These are phyloP conservation scores for Hyposmocoma kahamanoa DNA, from an alignment of 1,140 invertebrate species.

Conservation along the genomic window DNA sequence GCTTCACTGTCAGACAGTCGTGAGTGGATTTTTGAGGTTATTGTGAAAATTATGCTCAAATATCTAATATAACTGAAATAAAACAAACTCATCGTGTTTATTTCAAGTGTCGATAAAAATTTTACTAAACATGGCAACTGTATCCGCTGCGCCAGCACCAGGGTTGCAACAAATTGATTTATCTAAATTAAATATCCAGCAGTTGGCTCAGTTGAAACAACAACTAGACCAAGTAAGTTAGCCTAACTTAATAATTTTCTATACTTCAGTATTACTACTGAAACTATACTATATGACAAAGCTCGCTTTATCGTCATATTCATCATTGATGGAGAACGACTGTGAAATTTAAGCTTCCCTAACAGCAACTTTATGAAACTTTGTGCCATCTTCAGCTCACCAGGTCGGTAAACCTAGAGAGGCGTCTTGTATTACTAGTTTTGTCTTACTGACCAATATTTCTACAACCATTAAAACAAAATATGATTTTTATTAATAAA, in stretches of 20 bases:
- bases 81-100: conserved; percentile 5
- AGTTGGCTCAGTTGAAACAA: conserved; percentile 87
- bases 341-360: no score
- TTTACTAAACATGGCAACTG: conserved; percentile 73
- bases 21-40: conserved; percentile 4
- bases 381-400: no score
- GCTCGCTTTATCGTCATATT: no score
- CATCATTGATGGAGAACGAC: no score
- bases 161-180: conserved; percentile 84
- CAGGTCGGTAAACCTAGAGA: no score
- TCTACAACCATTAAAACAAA: no score
- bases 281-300: no score
- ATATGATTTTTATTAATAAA: no score
- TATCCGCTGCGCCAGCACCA: conserved; percentile 74
- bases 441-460: no score
- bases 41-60: conserved; percentile 2
- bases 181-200: conserved; percentile 83
- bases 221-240: conserved; percentile 86
- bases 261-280: not conserved
- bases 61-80: conserved; percentile 9
- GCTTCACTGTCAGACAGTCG: no score
- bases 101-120: conserved; percentile 6
- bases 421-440: no score
- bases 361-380: no score
- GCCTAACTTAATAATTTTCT: not conserved